These are phyloP conservation scores for Stigmatopora argus DNA, from an alignment of 2,113 vertebrate species.

Conservation along the genomic window DNA sequence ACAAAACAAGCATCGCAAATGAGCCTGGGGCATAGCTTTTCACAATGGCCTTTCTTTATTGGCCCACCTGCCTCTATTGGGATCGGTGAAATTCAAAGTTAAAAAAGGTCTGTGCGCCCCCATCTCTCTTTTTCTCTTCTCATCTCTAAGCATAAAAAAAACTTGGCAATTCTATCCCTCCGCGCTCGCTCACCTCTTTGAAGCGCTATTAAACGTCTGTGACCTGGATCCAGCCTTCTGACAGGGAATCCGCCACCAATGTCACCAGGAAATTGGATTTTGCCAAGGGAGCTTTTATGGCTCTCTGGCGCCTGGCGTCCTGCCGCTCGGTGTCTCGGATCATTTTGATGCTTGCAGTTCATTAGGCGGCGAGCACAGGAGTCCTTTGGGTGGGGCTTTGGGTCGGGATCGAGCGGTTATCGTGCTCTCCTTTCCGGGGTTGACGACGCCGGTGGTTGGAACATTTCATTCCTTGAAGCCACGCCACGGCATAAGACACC, in stretches of 20 bases:
- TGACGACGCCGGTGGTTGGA: too few relatives aligned
- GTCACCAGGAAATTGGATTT: not conserved
- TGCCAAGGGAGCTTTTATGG: not conserved
- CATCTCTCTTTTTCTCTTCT: too few relatives aligned
- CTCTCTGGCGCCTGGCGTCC: not conserved
- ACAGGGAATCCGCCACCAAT: not conserved
- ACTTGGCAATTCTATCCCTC: too few relatives aligned
- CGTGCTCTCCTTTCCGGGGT: too few relatives aligned
- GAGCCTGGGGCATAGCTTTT: not conserved
- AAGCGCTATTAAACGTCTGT: not conserved
- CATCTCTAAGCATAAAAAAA: not conserved
- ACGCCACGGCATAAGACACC: too few relatives aligned
- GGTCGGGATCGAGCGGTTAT: too few relatives aligned
- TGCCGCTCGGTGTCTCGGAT: not conserved
- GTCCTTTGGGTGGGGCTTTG: too few relatives aligned
- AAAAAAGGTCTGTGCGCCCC: too few relatives aligned
- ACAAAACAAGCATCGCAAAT: conserved; percentile 14
- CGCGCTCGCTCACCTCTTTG: not conserved
- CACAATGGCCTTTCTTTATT: not conserved
- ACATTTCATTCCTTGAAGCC: too few relatives aligned
- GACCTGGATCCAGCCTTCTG: not conserved
- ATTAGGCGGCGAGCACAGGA: not conserved
- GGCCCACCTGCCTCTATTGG: not conserved
- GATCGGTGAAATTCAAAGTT: not conserved
- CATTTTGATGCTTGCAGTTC: not conserved